Conservation (phyloP, 2,888 invertebrate species). For the Philaethria dido region DNA sequence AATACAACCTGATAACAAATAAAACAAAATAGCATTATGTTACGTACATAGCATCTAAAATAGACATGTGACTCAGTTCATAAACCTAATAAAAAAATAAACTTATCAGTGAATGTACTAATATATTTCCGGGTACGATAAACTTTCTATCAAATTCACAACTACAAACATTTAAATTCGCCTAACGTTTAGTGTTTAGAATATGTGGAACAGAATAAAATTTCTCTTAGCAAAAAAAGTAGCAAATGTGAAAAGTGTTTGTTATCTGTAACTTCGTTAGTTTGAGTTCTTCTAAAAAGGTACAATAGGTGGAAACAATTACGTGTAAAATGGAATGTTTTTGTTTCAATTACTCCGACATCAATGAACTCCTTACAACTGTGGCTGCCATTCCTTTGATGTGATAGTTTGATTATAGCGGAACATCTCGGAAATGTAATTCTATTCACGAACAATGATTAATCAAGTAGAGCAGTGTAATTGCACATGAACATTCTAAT, state of each 20-base stretch:
- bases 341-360: conserved; percentile 27
- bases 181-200: conserved; percentile 7
- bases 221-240: neutral
- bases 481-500: conserved; percentile 2
- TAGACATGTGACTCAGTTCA: neutral
- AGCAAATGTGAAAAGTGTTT: neutral
- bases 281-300: conserved; percentile 1
- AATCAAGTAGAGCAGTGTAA: conserved; percentile 13
- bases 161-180: conserved; percentile 40
- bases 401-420: conserved; percentile 27
- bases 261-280: neutral
- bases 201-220: neutral
- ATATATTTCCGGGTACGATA: conserved; percentile 36
- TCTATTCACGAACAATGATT: conserved; percentile 22
- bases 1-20: conserved; percentile 82
- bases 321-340: conserved; percentile 24
- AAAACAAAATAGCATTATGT: conserved; percentile 6
- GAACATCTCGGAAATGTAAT: conserved; percentile 20
- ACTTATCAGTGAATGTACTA: conserved; percentile 31
- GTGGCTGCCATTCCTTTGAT: neutral
- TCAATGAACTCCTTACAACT: conserved; percentile 21
- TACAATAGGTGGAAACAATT: conserved; percentile 42
- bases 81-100: conserved; percentile 10
- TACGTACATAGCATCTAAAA: neutral
- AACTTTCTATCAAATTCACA: conserved; percentile 44